Percentiles rank a stretch among this genome's conserved stretches.
phyloP scores from a whole-genome alignment of 2,888 invertebrate species.

The Sipunculus nudus region DNA sequence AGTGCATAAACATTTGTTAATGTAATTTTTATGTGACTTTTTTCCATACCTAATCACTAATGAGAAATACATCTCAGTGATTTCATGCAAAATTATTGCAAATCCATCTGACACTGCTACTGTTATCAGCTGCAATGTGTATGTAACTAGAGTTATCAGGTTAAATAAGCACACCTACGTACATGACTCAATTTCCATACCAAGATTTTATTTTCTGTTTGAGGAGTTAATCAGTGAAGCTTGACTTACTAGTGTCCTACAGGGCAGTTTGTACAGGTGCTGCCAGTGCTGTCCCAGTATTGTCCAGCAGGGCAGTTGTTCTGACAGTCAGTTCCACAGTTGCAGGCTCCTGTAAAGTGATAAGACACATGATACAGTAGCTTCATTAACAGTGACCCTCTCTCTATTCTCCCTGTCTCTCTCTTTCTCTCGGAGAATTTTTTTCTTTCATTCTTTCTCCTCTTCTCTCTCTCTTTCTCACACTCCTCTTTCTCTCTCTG shows the following conservation, averaged over 20 bases:
- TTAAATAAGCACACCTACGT: background rate
- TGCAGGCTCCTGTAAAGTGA: conserved; percentile 31
- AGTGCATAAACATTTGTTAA: no score
- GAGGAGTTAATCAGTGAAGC: no score
- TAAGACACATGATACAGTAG: no score
- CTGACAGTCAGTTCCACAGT: conserved; percentile 46
- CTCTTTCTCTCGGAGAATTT: background rate
- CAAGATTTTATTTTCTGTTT: background rate
- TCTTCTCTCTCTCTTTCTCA: background rate
- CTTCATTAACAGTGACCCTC: no score
- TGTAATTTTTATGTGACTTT: no score
- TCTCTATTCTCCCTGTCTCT: background rate
- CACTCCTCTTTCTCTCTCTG: background rate
- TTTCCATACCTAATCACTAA: no score
- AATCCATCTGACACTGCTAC: no score
- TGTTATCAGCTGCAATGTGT: background rate
- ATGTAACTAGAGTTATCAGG: background rate
- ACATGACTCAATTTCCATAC: background rate
- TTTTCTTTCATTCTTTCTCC: background rate
- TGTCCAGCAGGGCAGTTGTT: conserved; percentile 42
- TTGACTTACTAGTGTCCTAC: conserved; percentile 53
- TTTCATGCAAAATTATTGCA: no score
- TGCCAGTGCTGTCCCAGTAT: conserved; percentile 37
- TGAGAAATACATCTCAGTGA: no score
- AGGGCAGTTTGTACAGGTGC: conserved; percentile 44